Conservation (phyloP, 2,797 vertebrate genomes). For the Gambelia wislizenii region DNA sequence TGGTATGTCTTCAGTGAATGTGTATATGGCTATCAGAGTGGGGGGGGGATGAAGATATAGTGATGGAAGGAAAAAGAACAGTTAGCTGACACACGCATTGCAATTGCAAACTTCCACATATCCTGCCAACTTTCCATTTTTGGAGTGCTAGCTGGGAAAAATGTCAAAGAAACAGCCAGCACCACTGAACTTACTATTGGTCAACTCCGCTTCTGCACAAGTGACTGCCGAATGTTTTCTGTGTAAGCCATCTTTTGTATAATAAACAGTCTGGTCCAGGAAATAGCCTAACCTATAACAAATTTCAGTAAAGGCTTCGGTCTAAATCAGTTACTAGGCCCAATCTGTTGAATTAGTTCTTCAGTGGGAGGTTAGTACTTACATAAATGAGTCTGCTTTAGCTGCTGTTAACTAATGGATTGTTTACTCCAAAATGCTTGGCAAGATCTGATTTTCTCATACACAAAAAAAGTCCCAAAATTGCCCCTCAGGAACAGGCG, state of each 20-base stretch:
- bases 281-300: neutral
- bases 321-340: too few relatives aligned
- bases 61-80: constrained; percentile 37
- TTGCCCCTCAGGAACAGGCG: neutral
- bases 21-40: too few relatives aligned
- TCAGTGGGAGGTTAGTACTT: too few relatives aligned
- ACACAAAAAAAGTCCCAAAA: neutral
- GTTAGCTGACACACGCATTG: constrained; percentile 31
- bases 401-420: neutral
- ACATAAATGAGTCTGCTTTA: too few relatives aligned
- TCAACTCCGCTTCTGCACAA: neutral
- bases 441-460: neutral
- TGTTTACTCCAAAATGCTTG: neutral
- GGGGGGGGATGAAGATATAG: neutral
- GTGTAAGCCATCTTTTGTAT: neutral
- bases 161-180: constrained; percentile 32
- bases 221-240: neutral
- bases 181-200: constrained; percentile 12
- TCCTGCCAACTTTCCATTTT: constrained; percentile 54
- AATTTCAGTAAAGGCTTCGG: neutral
- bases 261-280: too few relatives aligned
- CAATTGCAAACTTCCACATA: constrained; percentile 51
- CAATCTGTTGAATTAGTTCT: too few relatives aligned
- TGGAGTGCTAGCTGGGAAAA: constrained; percentile 37
- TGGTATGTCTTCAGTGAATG: constrained; percentile 11